Percentiles rank a stretch among this genome's conserved stretches.
Evolutionary conservation across 2,888 invertebrate genomes (phyloP).

Genomic region (Entomobrya multifasciata): DNA sequence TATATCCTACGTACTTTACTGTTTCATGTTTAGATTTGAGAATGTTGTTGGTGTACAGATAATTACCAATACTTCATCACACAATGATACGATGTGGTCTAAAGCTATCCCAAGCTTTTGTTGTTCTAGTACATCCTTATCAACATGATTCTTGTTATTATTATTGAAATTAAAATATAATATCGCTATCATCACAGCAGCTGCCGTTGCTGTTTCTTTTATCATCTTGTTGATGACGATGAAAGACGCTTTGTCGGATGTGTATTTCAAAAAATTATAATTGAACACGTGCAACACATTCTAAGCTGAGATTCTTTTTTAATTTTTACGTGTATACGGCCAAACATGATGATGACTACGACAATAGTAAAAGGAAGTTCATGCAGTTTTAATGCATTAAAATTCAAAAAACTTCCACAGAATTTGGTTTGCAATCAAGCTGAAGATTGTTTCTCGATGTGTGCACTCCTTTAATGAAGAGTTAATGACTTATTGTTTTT

Average conservation of each 20-base stretch:
- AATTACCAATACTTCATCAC: slow-evolving; percentile 28
- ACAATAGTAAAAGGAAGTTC: slow-evolving; percentile 36
- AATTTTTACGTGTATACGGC: neutral
- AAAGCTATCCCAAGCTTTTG: neutral
- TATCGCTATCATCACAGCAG: slow-evolving; percentile 45
- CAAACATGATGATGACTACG: too few relatives aligned
- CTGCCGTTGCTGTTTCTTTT: neutral
- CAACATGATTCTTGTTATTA: neutral
- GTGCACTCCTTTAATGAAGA: slow-evolving; percentile 49
- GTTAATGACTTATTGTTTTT: slow-evolving; percentile 68
- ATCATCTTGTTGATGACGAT: neutral
- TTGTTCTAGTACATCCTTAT: slow-evolving; percentile 41
- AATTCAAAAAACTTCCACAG: neutral
- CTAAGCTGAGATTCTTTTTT: neutral
- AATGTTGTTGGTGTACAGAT: slow-evolving; percentile 51
- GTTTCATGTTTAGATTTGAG: neutral
- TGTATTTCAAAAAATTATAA: slow-evolving; percentile 33
- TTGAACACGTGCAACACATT: slow-evolving; percentile 48
- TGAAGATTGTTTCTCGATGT: neutral
- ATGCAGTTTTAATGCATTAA: slow-evolving; percentile 40
- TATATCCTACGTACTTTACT: neutral
- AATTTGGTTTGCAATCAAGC: neutral
- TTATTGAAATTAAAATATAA: slow-evolving; percentile 24
- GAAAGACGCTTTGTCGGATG: neutral
- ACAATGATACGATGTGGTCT: too few relatives aligned